Percentiles rank a stretch among this genome's conserved stretches.
phyloP scores from a whole-genome alignment of 2,888 invertebrate species.

The Lepidocyrtoides sp. region DNA sequence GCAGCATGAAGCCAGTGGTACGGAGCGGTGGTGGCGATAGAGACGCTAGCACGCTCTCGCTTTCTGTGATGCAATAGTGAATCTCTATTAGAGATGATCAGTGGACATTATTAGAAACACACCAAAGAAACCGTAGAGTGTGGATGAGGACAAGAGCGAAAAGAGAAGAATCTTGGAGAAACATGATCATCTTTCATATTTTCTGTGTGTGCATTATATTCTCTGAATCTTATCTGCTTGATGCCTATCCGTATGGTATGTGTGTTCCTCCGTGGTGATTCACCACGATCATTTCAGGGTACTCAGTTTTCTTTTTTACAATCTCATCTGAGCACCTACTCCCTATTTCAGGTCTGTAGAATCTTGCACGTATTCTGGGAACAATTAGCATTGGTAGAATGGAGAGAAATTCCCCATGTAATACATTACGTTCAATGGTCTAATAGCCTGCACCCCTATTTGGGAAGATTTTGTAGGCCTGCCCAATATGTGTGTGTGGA shows the following conservation, averaged over 20 bases:
- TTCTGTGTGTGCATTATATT: background rate
- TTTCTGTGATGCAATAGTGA: slow-evolving; percentile 18
- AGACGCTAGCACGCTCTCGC: slow-evolving; percentile 7
- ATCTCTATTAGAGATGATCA: slow-evolving; percentile 46
- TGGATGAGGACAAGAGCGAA: slow-evolving; percentile 23
- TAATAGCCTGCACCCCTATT: no score
- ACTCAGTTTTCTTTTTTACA: background rate
- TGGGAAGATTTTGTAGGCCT: no score
- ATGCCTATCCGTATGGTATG: background rate
- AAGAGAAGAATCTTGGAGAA: slow-evolving; percentile 35
- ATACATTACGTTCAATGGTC: no score
- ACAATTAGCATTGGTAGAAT: no score
- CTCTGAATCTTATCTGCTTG: background rate
- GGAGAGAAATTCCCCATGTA: no score
- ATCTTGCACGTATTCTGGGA: no score
- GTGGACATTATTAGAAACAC: slow-evolving; percentile 26
- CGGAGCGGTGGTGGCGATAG: background rate
- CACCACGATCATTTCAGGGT: background rate
- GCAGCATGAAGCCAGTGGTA: background rate
- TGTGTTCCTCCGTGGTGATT: no score
- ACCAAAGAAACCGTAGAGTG: background rate
- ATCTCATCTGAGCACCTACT: no score
- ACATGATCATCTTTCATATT: slow-evolving; percentile 46
- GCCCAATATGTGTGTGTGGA: slow-evolving; percentile 8
- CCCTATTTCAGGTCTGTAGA: no score